Evolutionary conservation across 2,113 vertebrate species (phyloP), one percentile per base, ranked within the genome.

Genomic region (Platycercus adscitus): DNA sequence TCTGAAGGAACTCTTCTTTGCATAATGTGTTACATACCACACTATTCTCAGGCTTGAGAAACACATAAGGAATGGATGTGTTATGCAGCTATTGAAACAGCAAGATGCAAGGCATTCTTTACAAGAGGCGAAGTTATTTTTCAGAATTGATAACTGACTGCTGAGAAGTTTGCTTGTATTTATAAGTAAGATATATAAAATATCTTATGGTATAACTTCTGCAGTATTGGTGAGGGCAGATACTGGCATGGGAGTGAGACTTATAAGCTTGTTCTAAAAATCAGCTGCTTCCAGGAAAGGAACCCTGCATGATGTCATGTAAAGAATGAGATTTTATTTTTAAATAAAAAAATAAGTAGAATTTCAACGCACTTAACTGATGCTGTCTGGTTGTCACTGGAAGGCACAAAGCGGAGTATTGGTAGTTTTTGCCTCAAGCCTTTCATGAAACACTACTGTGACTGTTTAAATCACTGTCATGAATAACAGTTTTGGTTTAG

Each of bases 41-140:
- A 43, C 35, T 11, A 15, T 77, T 46, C 41, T 86, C 21, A 35
- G 39, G 33, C 46, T 25, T 3, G 8, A 63, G 29, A 50, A 50
- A 50, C 33, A 5, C 0, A 0, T 29, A 33, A 60, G 28, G 43
- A 73, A 20, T 3, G 8, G 26, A 3, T 65, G 29, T 68, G 13
- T 77, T 65, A 35, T 0, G 11, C 24, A 23, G 58, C 24, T 80
- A 7, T 29, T 39, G 49, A 9, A 87, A 19, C 17, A 47, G 13
- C 6, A 55, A n/a, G 39, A 4, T 63, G 26, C 3, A 2, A 29
- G n/a, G 12, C 24, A 24, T 15, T 60, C 12, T 35, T 24, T 26
- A 16, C 35, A 37, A 37, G 50, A 68, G 24, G 26, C 53, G 9
- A 65, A 82, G 19, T 72, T 89, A 31, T 24, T 69, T 71, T 73